phyloP scores from a whole-genome alignment of 2,888 invertebrate species.

The Thysanoteuthis rhombus region DNA sequence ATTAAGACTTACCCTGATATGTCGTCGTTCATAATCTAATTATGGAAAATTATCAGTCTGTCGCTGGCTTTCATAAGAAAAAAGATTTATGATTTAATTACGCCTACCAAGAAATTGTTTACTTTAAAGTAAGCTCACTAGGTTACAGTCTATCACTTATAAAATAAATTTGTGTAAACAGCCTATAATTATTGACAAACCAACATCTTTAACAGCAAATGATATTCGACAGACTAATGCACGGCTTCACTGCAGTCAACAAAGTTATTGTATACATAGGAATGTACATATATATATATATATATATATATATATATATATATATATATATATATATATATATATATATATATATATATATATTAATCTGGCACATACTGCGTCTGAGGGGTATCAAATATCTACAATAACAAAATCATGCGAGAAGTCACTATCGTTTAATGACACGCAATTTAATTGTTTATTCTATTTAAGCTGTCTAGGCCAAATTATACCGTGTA shows the following conservation, averaged over 20 bases:
- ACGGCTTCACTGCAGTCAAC: background rate
- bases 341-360: too few species aligned
- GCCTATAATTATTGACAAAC: background rate
- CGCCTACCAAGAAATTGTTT: background rate
- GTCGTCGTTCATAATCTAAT: background rate
- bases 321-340: too few species aligned
- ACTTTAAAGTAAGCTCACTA: background rate
- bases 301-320: background rate
- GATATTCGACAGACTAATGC: background rate
- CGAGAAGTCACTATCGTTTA: too few species aligned
- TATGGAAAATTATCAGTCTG: background rate
- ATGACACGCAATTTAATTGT: too few species aligned
- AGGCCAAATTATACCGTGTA: too few species aligned
- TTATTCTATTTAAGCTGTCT: too few species aligned
- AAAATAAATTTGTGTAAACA: background rate
- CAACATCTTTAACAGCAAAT: background rate
- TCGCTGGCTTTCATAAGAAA: background rate
- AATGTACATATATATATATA: background rate
- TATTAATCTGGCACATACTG: too few species aligned
- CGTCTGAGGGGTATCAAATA: too few species aligned
- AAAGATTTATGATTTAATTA: background rate
- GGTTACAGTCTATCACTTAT: background rate
- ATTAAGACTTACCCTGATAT: background rate
- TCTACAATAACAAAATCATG: too few species aligned
- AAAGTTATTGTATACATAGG: background rate